Evolutionary conservation across 2,113 vertebrate genomes (phyloP).

Genomic region (Solea solea): DNA sequence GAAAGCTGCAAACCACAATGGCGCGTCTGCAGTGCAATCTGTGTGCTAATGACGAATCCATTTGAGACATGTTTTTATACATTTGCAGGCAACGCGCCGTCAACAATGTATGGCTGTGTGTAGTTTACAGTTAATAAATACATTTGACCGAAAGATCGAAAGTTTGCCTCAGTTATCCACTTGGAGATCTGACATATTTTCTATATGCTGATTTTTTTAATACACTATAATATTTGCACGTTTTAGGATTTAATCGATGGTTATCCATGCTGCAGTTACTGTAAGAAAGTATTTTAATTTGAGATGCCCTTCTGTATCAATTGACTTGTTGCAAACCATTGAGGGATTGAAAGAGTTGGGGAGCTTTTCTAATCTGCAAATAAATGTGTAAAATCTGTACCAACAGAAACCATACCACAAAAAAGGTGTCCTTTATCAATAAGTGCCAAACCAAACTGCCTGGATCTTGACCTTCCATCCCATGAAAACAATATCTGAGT

Average conservation of each 20-base stretch:
- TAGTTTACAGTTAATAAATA: neutral
- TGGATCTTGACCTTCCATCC: neutral
- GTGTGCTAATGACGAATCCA: neutral
- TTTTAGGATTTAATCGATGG: too few species aligned
- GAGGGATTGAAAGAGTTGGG: neutral
- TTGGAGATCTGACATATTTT: too few species aligned
- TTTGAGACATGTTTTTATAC: neutral
- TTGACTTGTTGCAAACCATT: neutral
- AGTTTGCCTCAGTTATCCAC: neutral
- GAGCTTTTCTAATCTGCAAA: neutral
- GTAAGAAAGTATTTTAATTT: too few species aligned
- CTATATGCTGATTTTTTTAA: too few species aligned
- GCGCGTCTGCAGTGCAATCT: conserved; percentile 30
- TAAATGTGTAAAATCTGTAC: neutral
- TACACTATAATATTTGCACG: too few species aligned
- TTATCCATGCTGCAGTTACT: too few species aligned
- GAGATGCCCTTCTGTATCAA: too few species aligned
- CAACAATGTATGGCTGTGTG: neutral
- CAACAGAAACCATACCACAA: conserved; percentile 6
- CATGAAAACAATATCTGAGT: neutral
- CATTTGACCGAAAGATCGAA: neutral
- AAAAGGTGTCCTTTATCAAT: conserved; percentile 7
- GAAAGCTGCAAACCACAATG: conserved; percentile 30
- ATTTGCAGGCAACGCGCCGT: neutral
- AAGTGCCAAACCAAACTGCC: conserved; percentile 8